phyloP scores from a whole-genome alignment of 2,888 invertebrate species.

The Morpho achilles region DNA sequence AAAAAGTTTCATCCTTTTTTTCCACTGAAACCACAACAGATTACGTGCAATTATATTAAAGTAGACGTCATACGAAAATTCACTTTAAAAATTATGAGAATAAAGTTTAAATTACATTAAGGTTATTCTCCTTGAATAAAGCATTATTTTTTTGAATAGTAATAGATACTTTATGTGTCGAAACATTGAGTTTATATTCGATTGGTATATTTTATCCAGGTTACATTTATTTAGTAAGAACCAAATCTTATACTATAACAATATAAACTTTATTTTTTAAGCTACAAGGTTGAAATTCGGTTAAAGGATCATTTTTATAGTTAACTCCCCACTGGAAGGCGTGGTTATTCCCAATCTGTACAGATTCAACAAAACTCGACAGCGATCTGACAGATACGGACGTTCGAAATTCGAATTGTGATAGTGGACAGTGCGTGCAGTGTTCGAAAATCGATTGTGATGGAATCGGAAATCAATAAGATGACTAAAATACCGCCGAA shows the following conservation, averaged over 20 bases:
- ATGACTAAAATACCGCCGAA: slow-evolving; percentile 76
- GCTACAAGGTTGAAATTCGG: slow-evolving; percentile 9
- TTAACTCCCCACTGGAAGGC: slow-evolving; percentile 32
- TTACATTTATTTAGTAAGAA: too few species aligned
- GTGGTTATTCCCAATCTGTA: slow-evolving; percentile 30
- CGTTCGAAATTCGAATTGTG: slow-evolving; percentile 33
- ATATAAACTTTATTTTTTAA: neutral
- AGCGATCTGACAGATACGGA: slow-evolving; percentile 31
- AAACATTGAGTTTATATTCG: neutral
- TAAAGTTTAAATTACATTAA: too few species aligned
- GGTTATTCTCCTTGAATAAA: too few species aligned
- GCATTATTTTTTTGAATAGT: too few species aligned
- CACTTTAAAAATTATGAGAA: too few species aligned
- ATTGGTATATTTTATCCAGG: neutral
- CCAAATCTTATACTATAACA: neutral
- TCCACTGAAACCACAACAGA: slow-evolving; percentile 34
- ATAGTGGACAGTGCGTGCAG: slow-evolving; percentile 35
- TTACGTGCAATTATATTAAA: slow-evolving; percentile 31
- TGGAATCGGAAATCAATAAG: slow-evolving; percentile 70
- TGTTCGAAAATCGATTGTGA: slow-evolving; percentile 32
- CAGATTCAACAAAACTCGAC: slow-evolving; percentile 29
- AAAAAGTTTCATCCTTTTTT: slow-evolving; percentile 24
- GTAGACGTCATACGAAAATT: neutral
- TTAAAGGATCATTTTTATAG: neutral
- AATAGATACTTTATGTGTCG: neutral